A percentile compares a stretch with the other conserved stretches of the same genome.
These are phyloP conservation scores for Progne subis DNA, from an alignment of 2,113 vertebrate species.

Conservation along the genomic window DNA sequence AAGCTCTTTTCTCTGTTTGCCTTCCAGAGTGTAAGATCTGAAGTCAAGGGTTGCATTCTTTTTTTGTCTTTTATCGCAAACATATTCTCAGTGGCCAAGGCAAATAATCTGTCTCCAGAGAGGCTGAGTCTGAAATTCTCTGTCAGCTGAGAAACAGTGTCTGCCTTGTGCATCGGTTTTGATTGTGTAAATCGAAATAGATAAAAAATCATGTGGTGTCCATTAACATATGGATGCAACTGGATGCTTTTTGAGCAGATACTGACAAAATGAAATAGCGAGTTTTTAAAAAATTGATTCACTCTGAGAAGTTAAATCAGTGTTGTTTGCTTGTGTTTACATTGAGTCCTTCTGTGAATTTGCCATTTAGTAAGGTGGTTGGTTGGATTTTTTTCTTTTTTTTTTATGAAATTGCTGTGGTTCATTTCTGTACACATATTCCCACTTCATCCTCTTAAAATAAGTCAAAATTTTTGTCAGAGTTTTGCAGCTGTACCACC, in stretches of 20 bases:
- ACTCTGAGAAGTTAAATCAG: neutral
- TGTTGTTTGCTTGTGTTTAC: neutral
- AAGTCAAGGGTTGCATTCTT: neutral
- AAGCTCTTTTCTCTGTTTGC: neutral
- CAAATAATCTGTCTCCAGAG: neutral
- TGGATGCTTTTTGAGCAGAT: neutral
- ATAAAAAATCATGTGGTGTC: neutral
- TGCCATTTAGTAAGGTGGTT: neutral
- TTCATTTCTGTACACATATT: neutral
- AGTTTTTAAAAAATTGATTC: neutral
- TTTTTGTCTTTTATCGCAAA: neutral
- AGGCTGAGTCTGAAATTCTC: neutral
- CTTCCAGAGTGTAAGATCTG: neutral
- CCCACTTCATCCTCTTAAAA: neutral
- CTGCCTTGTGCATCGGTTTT: neutral
- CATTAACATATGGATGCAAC: neutral
- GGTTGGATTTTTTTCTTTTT: neutral
- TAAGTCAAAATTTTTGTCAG: neutral
- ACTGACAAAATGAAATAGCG: neutral
- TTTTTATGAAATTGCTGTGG: neutral
- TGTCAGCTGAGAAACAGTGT: neutral
- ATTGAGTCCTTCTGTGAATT: neutral
- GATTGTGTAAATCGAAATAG: neutral
- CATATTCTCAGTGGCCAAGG: neutral
- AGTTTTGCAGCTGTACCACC: neutral